Percentiles rank a stretch among this genome's conserved stretches.
These are phyloP conservation scores for Acrocephalus arundinaceus DNA, from an alignment of 2,113 vertebrate species.

Conservation along the genomic window DNA sequence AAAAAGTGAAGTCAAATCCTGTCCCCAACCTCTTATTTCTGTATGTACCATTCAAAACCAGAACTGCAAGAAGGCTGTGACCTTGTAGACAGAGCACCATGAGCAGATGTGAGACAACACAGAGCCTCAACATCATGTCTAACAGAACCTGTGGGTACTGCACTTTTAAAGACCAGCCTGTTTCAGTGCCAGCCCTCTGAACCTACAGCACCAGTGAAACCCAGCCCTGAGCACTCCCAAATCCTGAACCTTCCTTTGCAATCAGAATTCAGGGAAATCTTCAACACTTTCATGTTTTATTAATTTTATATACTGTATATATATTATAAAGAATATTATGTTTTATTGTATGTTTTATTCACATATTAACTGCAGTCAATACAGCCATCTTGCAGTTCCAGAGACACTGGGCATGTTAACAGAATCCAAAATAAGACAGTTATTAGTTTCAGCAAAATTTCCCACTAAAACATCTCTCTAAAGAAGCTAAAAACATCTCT, in stretches of 20 bases:
- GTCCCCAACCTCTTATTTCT: not conserved
- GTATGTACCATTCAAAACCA: not conserved
- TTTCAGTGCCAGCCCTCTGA: not conserved
- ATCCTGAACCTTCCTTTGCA: not conserved
- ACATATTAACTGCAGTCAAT: not conserved
- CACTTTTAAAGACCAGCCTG: not conserved
- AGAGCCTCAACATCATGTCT: rapidly evolving
- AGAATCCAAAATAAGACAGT: not conserved
- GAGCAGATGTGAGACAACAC: not conserved
- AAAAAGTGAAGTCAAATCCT: not conserved
- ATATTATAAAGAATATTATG: too few relatives aligned
- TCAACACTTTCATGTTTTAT: not conserved
- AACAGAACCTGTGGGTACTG: not conserved
- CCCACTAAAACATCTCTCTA: not conserved
- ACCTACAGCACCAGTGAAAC: not conserved
- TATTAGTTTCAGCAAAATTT: not conserved
- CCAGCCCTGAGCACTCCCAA: not conserved
- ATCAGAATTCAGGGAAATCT: not conserved
- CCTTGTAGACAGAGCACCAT: not conserved
- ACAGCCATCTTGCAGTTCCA: not conserved
- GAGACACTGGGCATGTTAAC: not conserved
- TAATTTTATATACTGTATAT: not conserved
- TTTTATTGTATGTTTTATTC: not conserved
- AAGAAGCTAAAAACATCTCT: not conserved
- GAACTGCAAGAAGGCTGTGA: not conserved